Evolutionary conservation across 2,888 invertebrate species (phyloP).

Genomic region (Diarsia dahlii): DNA sequence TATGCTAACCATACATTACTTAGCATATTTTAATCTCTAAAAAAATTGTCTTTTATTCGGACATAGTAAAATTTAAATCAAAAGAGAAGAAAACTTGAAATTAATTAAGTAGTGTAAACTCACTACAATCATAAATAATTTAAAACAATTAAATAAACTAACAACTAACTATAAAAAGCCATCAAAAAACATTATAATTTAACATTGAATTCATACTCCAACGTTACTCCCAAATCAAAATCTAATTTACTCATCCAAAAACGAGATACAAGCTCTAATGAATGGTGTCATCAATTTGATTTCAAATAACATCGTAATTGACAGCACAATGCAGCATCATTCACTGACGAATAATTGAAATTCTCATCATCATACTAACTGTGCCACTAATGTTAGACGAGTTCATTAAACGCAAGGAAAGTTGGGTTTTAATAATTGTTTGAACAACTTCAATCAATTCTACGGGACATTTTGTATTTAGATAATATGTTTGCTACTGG

Average conservation of each 20-base stretch:
- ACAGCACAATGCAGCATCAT: constrained; percentile 5
- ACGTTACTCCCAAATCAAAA: not conserved
- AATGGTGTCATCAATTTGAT: constrained; percentile 33
- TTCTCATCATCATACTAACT: constrained; percentile 19
- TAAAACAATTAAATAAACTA: too few relatives aligned
- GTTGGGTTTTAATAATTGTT: not conserved
- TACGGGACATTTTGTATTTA: not conserved
- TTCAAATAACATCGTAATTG: constrained; percentile 38
- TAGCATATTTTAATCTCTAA: not conserved
- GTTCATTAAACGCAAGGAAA: not conserved
- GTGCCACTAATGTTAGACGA: not conserved
- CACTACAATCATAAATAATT: too few relatives aligned
- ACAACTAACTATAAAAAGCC: too few relatives aligned
- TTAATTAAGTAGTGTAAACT: too few relatives aligned
- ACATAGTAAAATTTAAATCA: too few relatives aligned
- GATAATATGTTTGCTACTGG: not conserved
- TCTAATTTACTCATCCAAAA: constrained; percentile 9
- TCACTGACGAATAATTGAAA: constrained; percentile 37
- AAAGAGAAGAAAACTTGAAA: too few relatives aligned
- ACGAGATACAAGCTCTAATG: constrained; percentile 11
- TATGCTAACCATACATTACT: not conserved
- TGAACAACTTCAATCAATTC: not conserved
- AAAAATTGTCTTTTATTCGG: not conserved
- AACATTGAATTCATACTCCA: not conserved
- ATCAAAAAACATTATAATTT: too few relatives aligned